Evolutionary conservation across 2,797 vertebrate genomes (phyloP).

Genomic region (Pseudopleuronectes americanus): DNA sequence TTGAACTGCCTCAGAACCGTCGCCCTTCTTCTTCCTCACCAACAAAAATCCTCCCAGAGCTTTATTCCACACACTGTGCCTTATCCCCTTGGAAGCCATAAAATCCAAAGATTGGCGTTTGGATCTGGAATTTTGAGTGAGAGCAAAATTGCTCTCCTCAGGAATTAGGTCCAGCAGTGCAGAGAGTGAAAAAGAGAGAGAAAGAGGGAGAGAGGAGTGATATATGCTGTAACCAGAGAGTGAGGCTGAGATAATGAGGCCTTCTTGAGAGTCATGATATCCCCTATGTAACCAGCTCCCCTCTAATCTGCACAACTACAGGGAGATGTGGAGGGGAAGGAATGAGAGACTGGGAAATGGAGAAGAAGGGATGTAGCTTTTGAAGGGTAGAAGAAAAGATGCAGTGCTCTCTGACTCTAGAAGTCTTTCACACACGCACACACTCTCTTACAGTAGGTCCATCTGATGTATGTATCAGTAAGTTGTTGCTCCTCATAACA

Average conservation of each 20-base stretch:
- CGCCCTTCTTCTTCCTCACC: slow-evolving; percentile 50
- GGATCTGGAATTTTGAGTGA: slow-evolving; percentile 77
- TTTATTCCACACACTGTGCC: slow-evolving; percentile 69
- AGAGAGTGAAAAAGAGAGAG: slow-evolving; percentile 27
- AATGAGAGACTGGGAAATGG: slow-evolving; percentile 10
- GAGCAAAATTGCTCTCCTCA: slow-evolving; percentile 72
- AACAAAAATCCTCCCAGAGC: slow-evolving; percentile 70
- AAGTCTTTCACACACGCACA: no score
- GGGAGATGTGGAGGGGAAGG: slow-evolving; percentile 6
- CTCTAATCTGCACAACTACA: slow-evolving; percentile 56
- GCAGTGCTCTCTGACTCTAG: slow-evolving; percentile 36
- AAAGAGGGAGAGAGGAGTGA: slow-evolving; percentile 7
- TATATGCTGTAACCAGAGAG: slow-evolving; percentile 52
- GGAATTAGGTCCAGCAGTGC: slow-evolving; percentile 61
- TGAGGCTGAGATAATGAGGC: slow-evolving; percentile 53
- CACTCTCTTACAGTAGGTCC: neutral
- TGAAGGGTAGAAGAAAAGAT: slow-evolving; percentile 24
- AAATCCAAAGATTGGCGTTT: slow-evolving; percentile 76
- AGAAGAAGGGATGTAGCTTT: slow-evolving; percentile 25
- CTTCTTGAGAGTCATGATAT: slow-evolving; percentile 55
- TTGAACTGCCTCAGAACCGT: slow-evolving; percentile 55
- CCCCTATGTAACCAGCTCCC: slow-evolving; percentile 58
- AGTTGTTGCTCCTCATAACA: neutral
- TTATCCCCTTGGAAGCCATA: slow-evolving; percentile 78
- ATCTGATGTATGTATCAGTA: neutral